These are phyloP conservation scores for Sarcophaga subvicina DNA, from an alignment of 2,888 invertebrate genomes.

Conservation along the genomic window DNA sequence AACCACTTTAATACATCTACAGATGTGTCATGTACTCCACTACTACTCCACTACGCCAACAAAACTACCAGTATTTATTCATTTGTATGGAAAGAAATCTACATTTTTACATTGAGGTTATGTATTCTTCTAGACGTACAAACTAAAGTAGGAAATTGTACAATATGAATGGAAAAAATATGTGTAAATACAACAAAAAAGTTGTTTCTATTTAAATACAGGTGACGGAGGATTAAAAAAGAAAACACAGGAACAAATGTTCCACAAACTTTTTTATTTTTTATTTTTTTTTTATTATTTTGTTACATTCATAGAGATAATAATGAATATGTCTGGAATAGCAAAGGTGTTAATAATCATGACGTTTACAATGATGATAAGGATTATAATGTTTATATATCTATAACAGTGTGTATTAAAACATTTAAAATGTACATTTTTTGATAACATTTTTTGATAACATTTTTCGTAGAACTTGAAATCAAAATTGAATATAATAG, in stretches of 20 bases:
- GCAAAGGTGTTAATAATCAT: constrained; percentile 19
- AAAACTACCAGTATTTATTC: too few species aligned
- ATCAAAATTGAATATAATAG: too few species aligned
- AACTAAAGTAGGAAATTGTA: background rate
- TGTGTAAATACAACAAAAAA: background rate
- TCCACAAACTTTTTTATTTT: background rate
- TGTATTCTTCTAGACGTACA: background rate
- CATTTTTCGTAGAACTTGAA: too few species aligned
- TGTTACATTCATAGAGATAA: background rate
- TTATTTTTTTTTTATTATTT: background rate
- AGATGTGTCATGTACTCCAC: too few species aligned
- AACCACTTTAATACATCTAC: too few species aligned
- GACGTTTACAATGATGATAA: constrained; percentile 7
- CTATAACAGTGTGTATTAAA: background rate
- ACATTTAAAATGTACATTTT: too few species aligned
- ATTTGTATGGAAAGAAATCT: background rate
- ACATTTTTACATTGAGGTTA: constrained; percentile 15
- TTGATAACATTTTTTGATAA: too few species aligned
- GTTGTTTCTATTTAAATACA: background rate
- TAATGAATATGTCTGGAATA: constrained; percentile 4
- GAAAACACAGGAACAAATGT: background rate
- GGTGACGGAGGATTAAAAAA: background rate
- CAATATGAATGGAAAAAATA: background rate
- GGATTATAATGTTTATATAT: background rate
- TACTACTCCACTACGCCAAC: too few species aligned